Evolutionary conservation across 2,888 invertebrate species (phyloP), one percentile per base, ranked within the genome.

Genomic region (Alcis repandata): DNA sequence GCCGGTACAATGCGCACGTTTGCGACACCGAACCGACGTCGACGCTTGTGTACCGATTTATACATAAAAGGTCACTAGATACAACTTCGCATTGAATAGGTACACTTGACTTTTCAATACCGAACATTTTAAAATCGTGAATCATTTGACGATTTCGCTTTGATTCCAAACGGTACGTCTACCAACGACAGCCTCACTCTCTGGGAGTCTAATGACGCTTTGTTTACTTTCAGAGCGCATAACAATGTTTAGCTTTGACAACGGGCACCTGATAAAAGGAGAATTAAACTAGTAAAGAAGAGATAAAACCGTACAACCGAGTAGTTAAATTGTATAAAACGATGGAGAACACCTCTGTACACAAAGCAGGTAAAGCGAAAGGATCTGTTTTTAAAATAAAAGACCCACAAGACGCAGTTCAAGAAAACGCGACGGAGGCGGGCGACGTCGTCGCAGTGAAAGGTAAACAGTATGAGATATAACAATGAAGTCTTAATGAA

Each of bases 401-500:
- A 65, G 74, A 72, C 69, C 68, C 69, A 63, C 67, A 72, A 73
- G 59, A 61, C 65, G 67, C 63, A 68, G 72, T 68, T 73, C 65
- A 71, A 75, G 76, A 72, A 69, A 73, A 75, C 72, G 75, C 79
- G 67, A 67, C 59, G 65, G n/a, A 66, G 62, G 65, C 59, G 38
- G 66, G 67, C 61, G 51, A 46, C 62, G 60, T 66, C 67, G 71
- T 72, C 74, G 71, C 78, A 75, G 83, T 79, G 83, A 81, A 85
- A 86, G 80, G 83, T 84, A 89, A 89, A 89, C 79, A 80, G 77
- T 79, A 79, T 75, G 74, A 81, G 76, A 81, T 75, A 79, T 80
- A 85, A 90, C 88, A 91, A 90, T 88, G 79, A 84, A 80, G 75
- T 74, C 82, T 82, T 90, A 90, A 91, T 87, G 90, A 91, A 85